Percentiles rank a stretch among this genome's conserved stretches.
These are phyloP conservation scores for Petrocephalus schoutedeni DNA, from an alignment of 2,797 vertebrate genomes.

Conservation along the genomic window DNA sequence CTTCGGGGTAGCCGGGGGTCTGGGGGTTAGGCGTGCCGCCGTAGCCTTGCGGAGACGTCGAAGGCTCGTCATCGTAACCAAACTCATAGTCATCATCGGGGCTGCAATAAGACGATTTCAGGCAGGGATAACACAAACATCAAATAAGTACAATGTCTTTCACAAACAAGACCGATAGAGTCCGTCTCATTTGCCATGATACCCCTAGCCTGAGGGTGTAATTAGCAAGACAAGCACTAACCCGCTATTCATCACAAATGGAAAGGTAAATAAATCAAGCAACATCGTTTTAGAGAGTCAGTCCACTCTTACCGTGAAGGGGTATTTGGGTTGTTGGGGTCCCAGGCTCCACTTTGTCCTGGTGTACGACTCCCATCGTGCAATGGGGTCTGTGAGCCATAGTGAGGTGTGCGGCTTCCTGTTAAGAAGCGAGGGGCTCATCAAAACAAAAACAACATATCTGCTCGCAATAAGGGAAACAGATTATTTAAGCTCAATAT, in stretches of 20 bases:
- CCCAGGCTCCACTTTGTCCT: constrained; percentile 91
- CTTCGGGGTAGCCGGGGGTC: constrained; percentile 89
- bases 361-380: constrained; percentile 92
- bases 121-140: not conserved
- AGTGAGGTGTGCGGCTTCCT: constrained; percentile 87
- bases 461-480: not conserved
- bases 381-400: constrained; percentile 86
- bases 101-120: constrained; percentile 50
- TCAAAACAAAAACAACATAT: not conserved
- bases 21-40: constrained; percentile 87
- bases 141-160: not conserved
- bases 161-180: not conserved
- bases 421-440: constrained; percentile 8
- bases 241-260: not conserved
- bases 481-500: not conserved
- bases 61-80: constrained; percentile 84
- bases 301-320: constrained; percentile 71
- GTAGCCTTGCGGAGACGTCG: constrained; percentile 87
- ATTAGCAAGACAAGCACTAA: not conserved
- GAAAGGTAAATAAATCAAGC: not conserved
- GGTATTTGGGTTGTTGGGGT: constrained; percentile 90
- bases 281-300: not conserved
- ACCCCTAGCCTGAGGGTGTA: not conserved
- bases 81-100: constrained; percentile 89
- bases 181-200: not conserved